Percentiles rank a stretch among this genome's conserved stretches.
Evolutionary conservation across 2,113 vertebrate species (phyloP).

Genomic region (Bos javanicus): DNA sequence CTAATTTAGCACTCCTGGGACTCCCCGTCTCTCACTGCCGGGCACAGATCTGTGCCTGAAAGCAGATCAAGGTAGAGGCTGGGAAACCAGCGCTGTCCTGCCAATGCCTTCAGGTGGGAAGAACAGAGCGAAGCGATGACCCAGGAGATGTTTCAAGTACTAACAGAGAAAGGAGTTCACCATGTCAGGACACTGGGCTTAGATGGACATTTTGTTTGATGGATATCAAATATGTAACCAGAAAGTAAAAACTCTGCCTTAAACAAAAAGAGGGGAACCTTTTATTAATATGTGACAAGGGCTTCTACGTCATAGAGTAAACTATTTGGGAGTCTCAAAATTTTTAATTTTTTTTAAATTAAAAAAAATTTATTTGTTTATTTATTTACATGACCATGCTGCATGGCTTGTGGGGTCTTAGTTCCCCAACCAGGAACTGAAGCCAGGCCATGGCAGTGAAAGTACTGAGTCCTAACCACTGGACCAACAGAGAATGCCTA

Average conservation of each 20-base stretch:
- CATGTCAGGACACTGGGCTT: background rate
- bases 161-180: background rate
- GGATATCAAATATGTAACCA: background rate
- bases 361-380: background rate
- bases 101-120: background rate
- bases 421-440: background rate
- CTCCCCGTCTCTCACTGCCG: background rate
- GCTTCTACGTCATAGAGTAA: background rate
- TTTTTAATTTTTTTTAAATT: background rate
- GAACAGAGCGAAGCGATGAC: background rate
- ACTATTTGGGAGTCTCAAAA: background rate
- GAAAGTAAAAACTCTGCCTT: background rate
- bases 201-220: background rate
- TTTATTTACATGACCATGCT: background rate
- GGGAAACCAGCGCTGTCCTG: background rate
- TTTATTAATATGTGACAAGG: background rate
- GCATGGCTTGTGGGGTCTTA: background rate
- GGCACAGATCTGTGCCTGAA: background rate
- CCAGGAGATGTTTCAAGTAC: background rate
- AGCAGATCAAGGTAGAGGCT: background rate
- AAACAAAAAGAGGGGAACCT: background rate
- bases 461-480: background rate
- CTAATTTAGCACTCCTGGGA: slow-evolving; percentile 36
- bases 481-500: background rate
- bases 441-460: background rate